Evolutionary conservation across 2,113 vertebrate species (phyloP).

Genomic region (Gymnorhina tibicen): DNA sequence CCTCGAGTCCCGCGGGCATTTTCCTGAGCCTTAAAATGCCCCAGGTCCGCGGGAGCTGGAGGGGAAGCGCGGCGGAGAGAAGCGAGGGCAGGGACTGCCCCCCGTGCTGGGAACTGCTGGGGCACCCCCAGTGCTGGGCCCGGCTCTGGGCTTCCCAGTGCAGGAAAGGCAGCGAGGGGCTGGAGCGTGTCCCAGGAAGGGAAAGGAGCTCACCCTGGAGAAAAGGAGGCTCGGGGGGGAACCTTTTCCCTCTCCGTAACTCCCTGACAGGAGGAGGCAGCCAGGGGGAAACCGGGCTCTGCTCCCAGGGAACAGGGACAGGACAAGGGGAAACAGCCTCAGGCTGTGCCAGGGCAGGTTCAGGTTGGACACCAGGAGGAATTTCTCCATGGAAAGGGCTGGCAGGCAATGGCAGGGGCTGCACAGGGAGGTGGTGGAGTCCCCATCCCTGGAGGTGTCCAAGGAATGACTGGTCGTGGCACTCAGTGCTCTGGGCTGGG

Average conservation of each 20-base stretch:
- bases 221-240: background rate
- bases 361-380: background rate
- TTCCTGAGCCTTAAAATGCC: background rate
- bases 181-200: background rate
- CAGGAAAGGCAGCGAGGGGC: background rate
- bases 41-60: fast-evolving
- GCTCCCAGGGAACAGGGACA: background rate
- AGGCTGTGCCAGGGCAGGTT: background rate
- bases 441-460: too few relatives aligned
- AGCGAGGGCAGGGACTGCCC: background rate
- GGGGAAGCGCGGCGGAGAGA: background rate
- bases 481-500: background rate
- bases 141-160: background rate
- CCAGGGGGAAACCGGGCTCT: fast-evolving
- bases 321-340: background rate
- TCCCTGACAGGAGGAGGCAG: background rate
- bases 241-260: background rate
- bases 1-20: too few relatives aligned
- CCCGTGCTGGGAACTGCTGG: background rate
- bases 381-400: background rate
- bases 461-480: fast-evolving
- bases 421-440: background rate
- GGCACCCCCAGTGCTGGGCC: background rate
- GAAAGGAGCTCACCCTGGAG: background rate
- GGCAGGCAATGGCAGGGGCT: background rate